Base-by-base conservation (phyloP, 2,888 invertebrate genomes). In the Dynastes grantii region DNA sequence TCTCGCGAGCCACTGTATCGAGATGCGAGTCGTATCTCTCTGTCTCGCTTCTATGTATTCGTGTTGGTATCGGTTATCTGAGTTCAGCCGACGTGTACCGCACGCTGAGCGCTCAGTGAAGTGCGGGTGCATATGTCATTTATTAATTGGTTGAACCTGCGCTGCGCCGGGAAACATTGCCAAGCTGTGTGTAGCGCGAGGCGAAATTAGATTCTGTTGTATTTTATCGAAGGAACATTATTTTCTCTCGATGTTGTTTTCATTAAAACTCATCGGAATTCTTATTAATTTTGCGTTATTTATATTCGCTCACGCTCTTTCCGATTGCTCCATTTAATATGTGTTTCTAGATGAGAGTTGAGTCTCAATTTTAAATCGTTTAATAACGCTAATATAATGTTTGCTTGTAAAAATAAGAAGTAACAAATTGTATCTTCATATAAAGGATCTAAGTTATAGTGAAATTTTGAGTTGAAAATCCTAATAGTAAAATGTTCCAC, bases 81-180 rank as follows among this genome's bases (percentile, higher is more conserved):
- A 5, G 16, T 9, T 58, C 22, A 58, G 40, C 73, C 11, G 37
- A 58, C 73, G 73, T 61, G 73, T 37, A 58, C 58, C 58, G 58
- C 29, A 37, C 58, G n/a, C 8, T 58, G 22, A 22, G 22, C 63
- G 63, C 73, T 58, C 58, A 11, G 73, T 73, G 58, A 58, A 73
- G 58, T 73, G 73, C 73, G 73, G 73, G 73, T 73, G 73, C 73
- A 73, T 73, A 73, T 73, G 73, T 73, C 73, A 73, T 40, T 73
- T 73, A 73, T 73, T 73, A 73, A 73, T 73, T 73, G 73, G 58
- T 37, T 61, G 73, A 58, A 73, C 58, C 73, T 73, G 73, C 58
- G 73, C 40, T 53, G 73, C 5, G 16, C 22, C 37, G 58, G 68
- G 51, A 29, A 73, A 11, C 73, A 73, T 40, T 73, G 73, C 73